Evolutionary conservation across 1,140 invertebrate species (phyloP).

Genomic region (Pygmarrhopalites habei): DNA sequence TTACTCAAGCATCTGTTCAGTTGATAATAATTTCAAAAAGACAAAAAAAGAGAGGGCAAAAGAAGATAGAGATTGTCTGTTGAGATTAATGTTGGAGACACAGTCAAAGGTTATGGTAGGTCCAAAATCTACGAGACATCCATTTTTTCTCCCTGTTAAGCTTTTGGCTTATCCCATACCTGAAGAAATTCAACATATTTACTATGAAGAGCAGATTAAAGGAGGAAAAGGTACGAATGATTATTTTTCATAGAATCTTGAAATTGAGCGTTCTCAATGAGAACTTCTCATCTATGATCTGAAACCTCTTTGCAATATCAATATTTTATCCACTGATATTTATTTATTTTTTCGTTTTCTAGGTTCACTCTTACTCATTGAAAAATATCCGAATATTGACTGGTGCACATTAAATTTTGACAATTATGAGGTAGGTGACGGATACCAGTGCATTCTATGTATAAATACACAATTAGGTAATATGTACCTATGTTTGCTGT

Average conservation of each 20-base stretch:
- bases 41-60: conserved; percentile 44
- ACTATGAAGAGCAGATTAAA: not conserved
- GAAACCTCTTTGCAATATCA: conserved; percentile 4
- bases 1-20: no score
- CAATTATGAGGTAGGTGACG: conserved; percentile 46
- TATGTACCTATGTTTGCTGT: conserved; percentile 44
- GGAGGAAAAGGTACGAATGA: not conserved
- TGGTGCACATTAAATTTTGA: conserved; percentile 43
- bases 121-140: conserved; percentile 10
- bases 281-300: not conserved
- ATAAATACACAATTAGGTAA: conserved; percentile 45
- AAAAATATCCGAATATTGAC: conserved; percentile 48
- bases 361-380: conserved; percentile 48
- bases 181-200: conserved; percentile 6
- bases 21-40: no score
- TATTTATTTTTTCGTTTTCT: conserved; percentile 42
- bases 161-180: conserved; percentile 42
- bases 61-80: conserved; percentile 43
- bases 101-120: conserved; percentile 4
- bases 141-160: conserved; percentile 37
- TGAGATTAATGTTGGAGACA: conserved; percentile 47
- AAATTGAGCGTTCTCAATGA: conserved; percentile 5
- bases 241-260: conserved; percentile 33
- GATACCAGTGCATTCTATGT: conserved; percentile 46
- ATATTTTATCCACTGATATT: conserved; percentile 11